phyloP scores from a whole-genome alignment of 2,888 invertebrate genomes.

The Arenicola marina region DNA sequence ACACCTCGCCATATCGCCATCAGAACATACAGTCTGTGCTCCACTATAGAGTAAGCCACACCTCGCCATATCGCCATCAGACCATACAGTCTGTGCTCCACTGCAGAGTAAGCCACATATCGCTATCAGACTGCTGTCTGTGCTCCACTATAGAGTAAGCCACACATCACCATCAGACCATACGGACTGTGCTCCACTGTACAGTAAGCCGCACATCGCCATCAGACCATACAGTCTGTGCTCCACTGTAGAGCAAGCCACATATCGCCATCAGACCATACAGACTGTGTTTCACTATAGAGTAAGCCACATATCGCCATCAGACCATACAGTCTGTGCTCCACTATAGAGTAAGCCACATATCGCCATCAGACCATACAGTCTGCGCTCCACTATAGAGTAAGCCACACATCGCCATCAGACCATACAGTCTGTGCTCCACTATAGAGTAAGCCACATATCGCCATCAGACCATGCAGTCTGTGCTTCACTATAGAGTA shows the following conservation, averaged over 20 bases:
- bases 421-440: slow-evolving; percentile 24
- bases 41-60: slow-evolving; percentile 27
- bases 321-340: slow-evolving; percentile 24
- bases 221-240: slow-evolving; percentile 24
- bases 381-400: slow-evolving; percentile 25
- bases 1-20: slow-evolving; percentile 12
- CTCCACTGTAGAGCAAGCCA: slow-evolving; percentile 25
- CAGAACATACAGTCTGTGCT: slow-evolving; percentile 23
- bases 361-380: slow-evolving; percentile 22
- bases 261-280: slow-evolving; percentile 23
- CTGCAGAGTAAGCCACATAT: slow-evolving; percentile 25
- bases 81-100: slow-evolving; percentile 23
- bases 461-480: slow-evolving; percentile 21
- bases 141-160: slow-evolving; percentile 27
- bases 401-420: slow-evolving; percentile 20
- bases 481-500: slow-evolving; percentile 27
- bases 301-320: slow-evolving; percentile 23
- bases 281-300: slow-evolving; percentile 22
- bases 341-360: slow-evolving; percentile 25
- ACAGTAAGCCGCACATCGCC: slow-evolving; percentile 23
- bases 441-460: slow-evolving; percentile 25
- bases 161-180: slow-evolving; percentile 19
- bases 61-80: slow-evolving; percentile 14
- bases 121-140: slow-evolving; percentile 21
- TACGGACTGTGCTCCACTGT: slow-evolving; percentile 23